These are phyloP conservation scores for Ornithoptera alexandrae DNA, from an alignment of 2,888 invertebrate genomes.

Conservation along the genomic window DNA sequence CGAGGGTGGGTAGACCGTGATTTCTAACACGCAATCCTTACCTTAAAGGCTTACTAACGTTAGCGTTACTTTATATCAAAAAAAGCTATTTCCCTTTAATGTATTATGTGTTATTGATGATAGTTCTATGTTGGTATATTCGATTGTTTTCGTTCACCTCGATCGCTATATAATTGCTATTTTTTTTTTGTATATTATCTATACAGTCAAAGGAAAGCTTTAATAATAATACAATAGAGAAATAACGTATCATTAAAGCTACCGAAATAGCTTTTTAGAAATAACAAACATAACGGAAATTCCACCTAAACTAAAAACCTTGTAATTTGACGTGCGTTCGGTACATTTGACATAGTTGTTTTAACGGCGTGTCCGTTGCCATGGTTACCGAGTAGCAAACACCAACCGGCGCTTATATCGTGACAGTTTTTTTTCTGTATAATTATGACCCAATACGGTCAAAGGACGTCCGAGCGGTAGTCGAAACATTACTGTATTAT, in stretches of 20 bases:
- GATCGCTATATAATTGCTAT: too few relatives aligned
- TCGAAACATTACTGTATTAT: too few relatives aligned
- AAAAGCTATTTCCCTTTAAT: not conserved
- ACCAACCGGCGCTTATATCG: not conserved
- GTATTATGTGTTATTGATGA: too few relatives aligned
- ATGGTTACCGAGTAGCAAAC: constrained; percentile 27
- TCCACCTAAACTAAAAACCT: not conserved
- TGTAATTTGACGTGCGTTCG: constrained; percentile 15
- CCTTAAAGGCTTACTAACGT: constrained; percentile 34
- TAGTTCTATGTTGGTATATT: too few relatives aligned
- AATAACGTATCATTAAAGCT: constrained; percentile 1
- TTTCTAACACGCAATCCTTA: constrained; percentile 43
- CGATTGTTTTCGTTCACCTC: too few relatives aligned
- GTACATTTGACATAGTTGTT: constrained; percentile 12
- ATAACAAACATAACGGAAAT: constrained; percentile 13
- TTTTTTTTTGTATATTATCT: too few relatives aligned
- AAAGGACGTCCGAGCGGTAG: too few relatives aligned
- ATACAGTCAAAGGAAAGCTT: too few relatives aligned
- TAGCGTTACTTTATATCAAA: not conserved
- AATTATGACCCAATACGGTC: not conserved
- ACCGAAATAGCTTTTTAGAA: not conserved
- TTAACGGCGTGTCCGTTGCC: constrained; percentile 34
- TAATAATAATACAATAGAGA: not conserved
- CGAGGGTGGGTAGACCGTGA: constrained; percentile 34
- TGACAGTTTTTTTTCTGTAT: constrained; percentile 6